phyloP scores from a whole-genome alignment of 2,797 vertebrate genomes.

The Enteromius thamalakanensis region DNA sequence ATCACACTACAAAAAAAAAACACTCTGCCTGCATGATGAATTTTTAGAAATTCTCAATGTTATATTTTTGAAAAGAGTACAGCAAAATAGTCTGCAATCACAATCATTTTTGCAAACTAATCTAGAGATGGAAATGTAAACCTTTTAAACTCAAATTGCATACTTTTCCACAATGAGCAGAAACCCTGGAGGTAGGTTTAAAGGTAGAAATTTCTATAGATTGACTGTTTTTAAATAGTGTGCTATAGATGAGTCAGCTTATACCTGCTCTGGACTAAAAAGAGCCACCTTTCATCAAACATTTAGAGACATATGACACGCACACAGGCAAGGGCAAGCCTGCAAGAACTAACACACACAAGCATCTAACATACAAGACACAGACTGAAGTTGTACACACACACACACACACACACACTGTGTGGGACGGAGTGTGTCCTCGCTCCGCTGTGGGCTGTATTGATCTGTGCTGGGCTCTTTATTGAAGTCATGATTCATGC shows the following conservation, averaged over 20 bases:
- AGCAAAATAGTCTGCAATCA: background rate
- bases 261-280: slow-evolving; percentile 54
- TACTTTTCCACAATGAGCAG: background rate
- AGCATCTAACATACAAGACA: slow-evolving; percentile 38
- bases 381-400: slow-evolving; percentile 11
- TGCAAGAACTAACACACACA: slow-evolving; percentile 36
- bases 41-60: background rate
- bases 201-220: background rate
- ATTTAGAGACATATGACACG: slow-evolving; percentile 57
- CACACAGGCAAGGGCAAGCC: slow-evolving; percentile 51
- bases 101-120: background rate
- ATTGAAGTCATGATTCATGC: slow-evolving; percentile 68
- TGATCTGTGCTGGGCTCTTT: slow-evolving; percentile 75
- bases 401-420: slow-evolving; percentile 67
- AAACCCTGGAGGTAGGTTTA: background rate
- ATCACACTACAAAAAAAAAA: background rate
- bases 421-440: slow-evolving; percentile 54
- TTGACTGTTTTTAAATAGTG: slow-evolving; percentile 41
- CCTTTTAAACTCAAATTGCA: background rate
- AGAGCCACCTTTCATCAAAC: slow-evolving; percentile 57
- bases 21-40: background rate
- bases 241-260: slow-evolving; percentile 52
- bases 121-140: background rate
- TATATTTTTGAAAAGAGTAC: background rate
- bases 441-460: slow-evolving; percentile 57